Base-by-base conservation (phyloP, 2,888 invertebrate genomes). In the Apodemia mormo region DNA sequence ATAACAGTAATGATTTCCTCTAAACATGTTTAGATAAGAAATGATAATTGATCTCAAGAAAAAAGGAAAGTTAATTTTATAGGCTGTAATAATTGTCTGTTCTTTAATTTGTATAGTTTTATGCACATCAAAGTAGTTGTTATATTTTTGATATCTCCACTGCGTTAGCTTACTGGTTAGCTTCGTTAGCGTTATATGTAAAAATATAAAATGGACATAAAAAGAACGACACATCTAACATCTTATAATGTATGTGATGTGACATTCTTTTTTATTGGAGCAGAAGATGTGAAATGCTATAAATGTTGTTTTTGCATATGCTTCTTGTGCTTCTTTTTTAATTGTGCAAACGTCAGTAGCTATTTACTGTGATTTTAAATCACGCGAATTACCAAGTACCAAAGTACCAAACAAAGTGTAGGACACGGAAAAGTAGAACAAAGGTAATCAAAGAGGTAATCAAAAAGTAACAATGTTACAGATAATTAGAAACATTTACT, bases 281-380 rank as follows among this genome's bases (percentile, higher is more conserved):
- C 65, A 33, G 54, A 58, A 65, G 40, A 71, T 68, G 65, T 68
- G 64, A 65, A 58, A 65, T 54, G 72, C 56, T 76, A 70, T 72
- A 70, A 70, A 70, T 72, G 80, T 83, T 77, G 79, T 82, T 79
- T 80, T 80, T 79, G 75, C 73, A 70, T 73, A 80, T 80, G 88
- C 87, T 87, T 86, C 80, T 86, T 79, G 84, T 84, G 88, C 87
- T 88, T 88, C 65, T 78, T 77, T 74, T 82, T 80, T 84, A 84
- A 81, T 82, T 81, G 71, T 77, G 79, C 80, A 70, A 74, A 43
- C 67, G 68, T 76, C 73, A 68, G 73, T 80, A 79, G 75, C 77
- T 69, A 76, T 78, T 76, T 77, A 45, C 45, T 45, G 12, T 45
- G 12, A 45, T 45, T 45, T 12, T 45, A 45, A 45, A 40, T 40